phyloP scores from a whole-genome alignment of 2,888 invertebrate genomes.

The Automeris io region DNA sequence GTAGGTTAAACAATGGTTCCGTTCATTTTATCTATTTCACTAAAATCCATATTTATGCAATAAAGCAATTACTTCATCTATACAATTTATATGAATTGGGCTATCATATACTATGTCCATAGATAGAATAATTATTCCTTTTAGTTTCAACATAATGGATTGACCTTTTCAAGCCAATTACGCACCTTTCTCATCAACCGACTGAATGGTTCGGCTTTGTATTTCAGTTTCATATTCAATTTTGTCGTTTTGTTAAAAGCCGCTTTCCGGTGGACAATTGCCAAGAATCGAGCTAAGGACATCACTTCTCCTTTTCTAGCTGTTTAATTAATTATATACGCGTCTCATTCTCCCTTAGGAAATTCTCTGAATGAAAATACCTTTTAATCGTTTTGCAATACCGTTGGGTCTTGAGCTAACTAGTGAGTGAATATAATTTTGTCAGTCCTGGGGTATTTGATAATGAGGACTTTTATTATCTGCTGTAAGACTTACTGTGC shows the following conservation, averaged over 20 bases:
- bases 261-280: conserved; percentile 74
- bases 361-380: conserved; percentile 70
- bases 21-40: too few relatives aligned
- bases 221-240: conserved; percentile 58
- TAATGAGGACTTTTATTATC: conserved; percentile 36
- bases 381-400: conserved; percentile 66
- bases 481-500: neutral
- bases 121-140: conserved; percentile 12
- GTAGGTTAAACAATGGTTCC: too few relatives aligned
- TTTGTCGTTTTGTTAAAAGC: conserved; percentile 63
- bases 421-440: conserved; percentile 65
- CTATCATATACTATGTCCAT: conserved; percentile 6
- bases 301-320: conserved; percentile 33
- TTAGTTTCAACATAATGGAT: conserved; percentile 21
- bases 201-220: conserved; percentile 65
- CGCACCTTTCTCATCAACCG: conserved; percentile 37
- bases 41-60: neutral
- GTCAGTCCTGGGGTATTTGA: conserved; percentile 43
- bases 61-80: neutral
- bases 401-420: conserved; percentile 54
- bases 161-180: conserved; percentile 53
- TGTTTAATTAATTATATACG: conserved; percentile 19
- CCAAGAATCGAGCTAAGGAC: conserved; percentile 63
- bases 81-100: conserved; percentile 1
- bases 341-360: conserved; percentile 39